Conservation (phyloP, 1,140 invertebrate species). For the Dreissena rostriformis region DNA sequence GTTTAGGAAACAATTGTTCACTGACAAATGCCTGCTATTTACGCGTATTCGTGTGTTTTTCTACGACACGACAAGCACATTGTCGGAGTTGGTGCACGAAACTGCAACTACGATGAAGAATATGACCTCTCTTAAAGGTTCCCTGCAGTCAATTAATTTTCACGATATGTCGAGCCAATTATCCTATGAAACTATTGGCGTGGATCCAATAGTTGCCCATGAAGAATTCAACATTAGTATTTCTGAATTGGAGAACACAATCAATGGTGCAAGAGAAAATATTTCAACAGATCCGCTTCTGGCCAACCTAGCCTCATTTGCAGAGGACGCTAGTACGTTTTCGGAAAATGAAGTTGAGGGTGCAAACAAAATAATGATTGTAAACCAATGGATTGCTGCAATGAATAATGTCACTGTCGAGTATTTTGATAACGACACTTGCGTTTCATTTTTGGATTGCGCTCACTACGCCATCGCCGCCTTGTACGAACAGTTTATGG, state of each 20-base stretch:
- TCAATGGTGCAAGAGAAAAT: slow-evolving; percentile 1
- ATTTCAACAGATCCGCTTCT: neutral
- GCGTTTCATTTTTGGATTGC: slow-evolving; percentile 25
- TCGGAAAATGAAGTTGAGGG: neutral
- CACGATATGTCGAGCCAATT: slow-evolving; percentile 8
- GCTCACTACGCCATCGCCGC: slow-evolving; percentile 12
- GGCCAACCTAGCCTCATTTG: neutral
- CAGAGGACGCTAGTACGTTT: neutral
- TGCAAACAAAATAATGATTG: slow-evolving; percentile 7
- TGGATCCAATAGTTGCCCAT: slow-evolving; percentile 8
- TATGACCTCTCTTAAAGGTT: neutral
- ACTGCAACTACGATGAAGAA: slow-evolving; percentile 5
- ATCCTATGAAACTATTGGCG: slow-evolving; percentile 11
- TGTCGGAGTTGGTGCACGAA: slow-evolving; percentile 15
- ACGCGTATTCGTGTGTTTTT: neutral
- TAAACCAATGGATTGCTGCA: slow-evolving; percentile 20
- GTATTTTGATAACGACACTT: slow-evolving; percentile 19
- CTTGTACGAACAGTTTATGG: slow-evolving; percentile 14
- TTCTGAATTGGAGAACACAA: slow-evolving; percentile 8
- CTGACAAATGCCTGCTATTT: neutral
- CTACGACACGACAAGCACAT: neutral
- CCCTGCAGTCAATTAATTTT: neutral
- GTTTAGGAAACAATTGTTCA: neutral
- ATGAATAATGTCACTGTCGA: slow-evolving; percentile 22
- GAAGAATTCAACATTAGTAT: slow-evolving; percentile 27